phyloP scores from a whole-genome alignment of 1,140 invertebrate species.

The Drosophila funebris region DNA sequence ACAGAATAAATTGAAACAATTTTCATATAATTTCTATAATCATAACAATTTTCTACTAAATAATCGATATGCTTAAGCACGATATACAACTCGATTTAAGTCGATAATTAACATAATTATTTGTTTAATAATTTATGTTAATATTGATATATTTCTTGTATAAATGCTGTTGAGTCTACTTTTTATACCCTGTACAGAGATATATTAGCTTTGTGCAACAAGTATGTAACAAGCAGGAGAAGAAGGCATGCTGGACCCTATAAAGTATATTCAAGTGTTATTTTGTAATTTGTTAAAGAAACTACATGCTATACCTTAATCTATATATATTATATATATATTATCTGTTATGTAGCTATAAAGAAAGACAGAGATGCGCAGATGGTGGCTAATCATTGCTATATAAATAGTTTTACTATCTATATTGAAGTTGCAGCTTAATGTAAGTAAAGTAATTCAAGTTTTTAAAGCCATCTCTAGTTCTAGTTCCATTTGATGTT shows the following conservation, averaged over 20 bases:
- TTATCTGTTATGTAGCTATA: too few relatives aligned
- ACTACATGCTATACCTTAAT: too few relatives aligned
- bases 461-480: background rate
- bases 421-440: too few relatives aligned
- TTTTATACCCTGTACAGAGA: too few relatives aligned
- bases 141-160: background rate
- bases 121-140: background rate
- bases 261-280: too few relatives aligned
- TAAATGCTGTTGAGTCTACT: background rate
- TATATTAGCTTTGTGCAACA: background rate
- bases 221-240: too few relatives aligned
- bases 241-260: too few relatives aligned
- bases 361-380: too few relatives aligned
- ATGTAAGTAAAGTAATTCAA: background rate
- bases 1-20: background rate
- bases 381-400: too few relatives aligned
- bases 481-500: background rate
- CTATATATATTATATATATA: too few relatives aligned
- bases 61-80: background rate
- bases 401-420: too few relatives aligned
- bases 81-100: background rate
- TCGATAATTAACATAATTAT: background rate
- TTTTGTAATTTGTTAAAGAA: too few relatives aligned
- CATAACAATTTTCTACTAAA: slow-evolving; percentile 16
- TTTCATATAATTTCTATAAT: slow-evolving; percentile 43